A percentile compares a stretch with the other conserved stretches of the same genome.
phyloP scores from a whole-genome alignment of 64 coral and sea anemone species.

The Dendronephthya gigantea region DNA sequence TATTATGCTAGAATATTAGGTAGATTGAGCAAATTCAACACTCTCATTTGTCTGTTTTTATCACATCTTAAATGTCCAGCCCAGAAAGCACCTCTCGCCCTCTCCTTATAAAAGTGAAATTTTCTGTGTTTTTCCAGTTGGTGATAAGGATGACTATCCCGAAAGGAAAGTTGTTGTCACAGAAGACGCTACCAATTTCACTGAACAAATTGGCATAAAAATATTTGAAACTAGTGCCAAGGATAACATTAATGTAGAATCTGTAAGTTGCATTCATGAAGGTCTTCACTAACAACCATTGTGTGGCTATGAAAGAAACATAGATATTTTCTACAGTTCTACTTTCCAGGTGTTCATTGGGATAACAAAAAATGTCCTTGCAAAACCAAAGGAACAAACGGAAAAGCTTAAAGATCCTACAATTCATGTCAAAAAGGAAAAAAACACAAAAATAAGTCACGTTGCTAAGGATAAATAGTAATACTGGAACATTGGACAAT shows the following conservation, averaged over 20 bases:
- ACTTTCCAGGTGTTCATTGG: conserved; percentile 71
- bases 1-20: conserved; percentile 82
- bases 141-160: conserved; percentile 95
- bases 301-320: no score
- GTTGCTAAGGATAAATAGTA: not conserved
- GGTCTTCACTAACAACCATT: not conserved
- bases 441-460: conserved; percentile 41
- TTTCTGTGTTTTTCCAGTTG: conserved; percentile 39
- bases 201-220: conserved; percentile 85
- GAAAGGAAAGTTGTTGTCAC: conserved; percentile 85
- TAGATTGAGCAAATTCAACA: conserved; percentile 8
- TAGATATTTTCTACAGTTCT: no score
- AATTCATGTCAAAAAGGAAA: conserved; percentile 76
- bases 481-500: not conserved
- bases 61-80: no score
- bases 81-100: not conserved
- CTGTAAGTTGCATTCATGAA: conserved; percentile 30
- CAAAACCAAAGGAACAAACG: conserved; percentile 53
- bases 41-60: no score
- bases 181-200: conserved; percentile 75
- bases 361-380: conserved; percentile 83
- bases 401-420: conserved; percentile 52
- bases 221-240: conserved; percentile 99
- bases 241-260: conserved; percentile 97
- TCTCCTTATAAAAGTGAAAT: no score